Evolutionary conservation across 2,888 invertebrate species (phyloP).

Genomic region (Lepidocyrtinus sp.): DNA sequence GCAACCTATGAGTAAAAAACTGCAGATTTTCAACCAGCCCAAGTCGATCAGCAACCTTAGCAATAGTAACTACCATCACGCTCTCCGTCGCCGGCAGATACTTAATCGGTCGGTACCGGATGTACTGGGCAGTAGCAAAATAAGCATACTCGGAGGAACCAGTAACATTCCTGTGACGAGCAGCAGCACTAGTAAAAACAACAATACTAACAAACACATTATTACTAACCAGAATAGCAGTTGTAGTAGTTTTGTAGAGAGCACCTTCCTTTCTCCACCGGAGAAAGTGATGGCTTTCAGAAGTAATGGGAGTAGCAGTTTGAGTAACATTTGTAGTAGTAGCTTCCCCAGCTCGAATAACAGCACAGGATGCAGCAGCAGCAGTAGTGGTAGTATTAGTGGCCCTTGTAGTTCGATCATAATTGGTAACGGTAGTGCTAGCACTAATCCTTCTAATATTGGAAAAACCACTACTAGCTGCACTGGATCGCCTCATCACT

Average conservation of each 20-base stretch:
- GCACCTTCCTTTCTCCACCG: constrained; percentile 22
- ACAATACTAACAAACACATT: constrained; percentile 39
- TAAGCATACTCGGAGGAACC: constrained; percentile 18
- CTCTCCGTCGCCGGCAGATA: constrained; percentile 36
- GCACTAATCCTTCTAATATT: constrained; percentile 23
- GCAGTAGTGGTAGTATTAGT: constrained; percentile 20
- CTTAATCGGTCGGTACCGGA: constrained; percentile 60
- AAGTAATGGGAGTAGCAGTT: constrained; percentile 40
- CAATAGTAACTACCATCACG: constrained; percentile 43
- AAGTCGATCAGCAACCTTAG: constrained; percentile 49
- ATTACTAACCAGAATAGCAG: constrained; percentile 27
- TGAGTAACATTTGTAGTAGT: constrained; percentile 36
- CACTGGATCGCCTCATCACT: constrained; percentile 40
- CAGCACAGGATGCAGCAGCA: constrained; percentile 30
- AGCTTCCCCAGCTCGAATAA: constrained; percentile 38
- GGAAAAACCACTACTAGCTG: constrained; percentile 33
- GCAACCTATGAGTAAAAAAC: constrained; percentile 37
- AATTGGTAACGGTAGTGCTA: neutral
- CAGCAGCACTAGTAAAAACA: constrained; percentile 46
- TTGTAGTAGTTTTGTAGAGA: constrained; percentile 12
- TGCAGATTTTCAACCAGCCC: constrained; percentile 49
- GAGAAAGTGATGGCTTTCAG: constrained; percentile 40
- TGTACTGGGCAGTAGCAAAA: constrained; percentile 57
- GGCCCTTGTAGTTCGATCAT: constrained; percentile 38
- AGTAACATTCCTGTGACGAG: constrained; percentile 39